Evolutionary conservation across 2,113 vertebrate species (phyloP).

Genomic region (Thamnophis sirtalis): DNA sequence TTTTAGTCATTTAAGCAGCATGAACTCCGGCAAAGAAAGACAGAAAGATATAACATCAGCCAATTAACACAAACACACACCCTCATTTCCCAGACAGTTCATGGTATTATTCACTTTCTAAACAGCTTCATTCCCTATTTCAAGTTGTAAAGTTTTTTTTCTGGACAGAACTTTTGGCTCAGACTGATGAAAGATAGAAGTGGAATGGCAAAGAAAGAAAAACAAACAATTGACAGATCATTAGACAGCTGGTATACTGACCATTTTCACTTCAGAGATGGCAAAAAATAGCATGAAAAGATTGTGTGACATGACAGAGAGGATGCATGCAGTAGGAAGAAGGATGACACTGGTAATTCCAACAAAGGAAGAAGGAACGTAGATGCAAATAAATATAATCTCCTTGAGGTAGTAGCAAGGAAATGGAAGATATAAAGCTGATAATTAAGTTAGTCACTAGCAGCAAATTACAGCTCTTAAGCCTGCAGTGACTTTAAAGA

Average conservation of each 20-base stretch:
- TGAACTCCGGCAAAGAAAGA: not conserved
- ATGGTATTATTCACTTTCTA: not conserved
- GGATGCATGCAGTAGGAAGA: not conserved
- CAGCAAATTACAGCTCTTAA: conserved; percentile 23
- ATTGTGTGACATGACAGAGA: not conserved
- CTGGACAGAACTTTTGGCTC: not conserved
- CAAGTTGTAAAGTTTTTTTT: not conserved
- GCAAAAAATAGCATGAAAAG: not conserved
- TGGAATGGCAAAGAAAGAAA: not conserved
- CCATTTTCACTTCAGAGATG: not conserved
- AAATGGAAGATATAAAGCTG: conserved; percentile 26
- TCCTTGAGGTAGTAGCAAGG: conserved; percentile 33
- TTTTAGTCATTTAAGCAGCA: not conserved
- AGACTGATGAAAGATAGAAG: not conserved
- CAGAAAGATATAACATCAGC: not conserved
- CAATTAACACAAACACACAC: not conserved
- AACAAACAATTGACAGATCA: not conserved
- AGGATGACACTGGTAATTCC: not conserved
- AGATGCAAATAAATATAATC: conserved; percentile 45
- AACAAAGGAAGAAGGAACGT: conserved; percentile 41
- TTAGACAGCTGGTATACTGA: not conserved
- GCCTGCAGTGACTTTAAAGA: conserved; percentile 7
- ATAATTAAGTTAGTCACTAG: conserved; percentile 51
- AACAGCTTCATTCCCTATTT: not conserved
- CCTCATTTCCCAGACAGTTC: not conserved